Conservation (phyloP, 2,888 invertebrate genomes). For the Dendrolimus houi region DNA sequence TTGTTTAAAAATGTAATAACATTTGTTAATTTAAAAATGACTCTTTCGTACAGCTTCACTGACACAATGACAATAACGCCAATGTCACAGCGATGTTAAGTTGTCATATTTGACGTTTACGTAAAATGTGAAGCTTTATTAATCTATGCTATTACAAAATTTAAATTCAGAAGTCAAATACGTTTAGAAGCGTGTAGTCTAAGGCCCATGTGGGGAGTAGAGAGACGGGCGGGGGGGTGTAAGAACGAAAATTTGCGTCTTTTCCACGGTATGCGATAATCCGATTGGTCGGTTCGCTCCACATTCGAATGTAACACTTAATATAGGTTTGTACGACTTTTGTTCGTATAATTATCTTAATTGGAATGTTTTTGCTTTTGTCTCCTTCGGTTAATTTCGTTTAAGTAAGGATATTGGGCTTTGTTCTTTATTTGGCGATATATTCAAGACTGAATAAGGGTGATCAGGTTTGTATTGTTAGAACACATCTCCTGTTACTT, state of each 20-base stretch:
- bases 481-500: too few relatives aligned
- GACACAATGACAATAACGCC: too few relatives aligned
- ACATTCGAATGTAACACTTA: constrained; percentile 49
- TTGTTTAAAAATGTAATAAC: too few relatives aligned
- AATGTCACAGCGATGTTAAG: too few relatives aligned
- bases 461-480: too few relatives aligned
- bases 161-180: too few relatives aligned
- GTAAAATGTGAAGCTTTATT: too few relatives aligned
- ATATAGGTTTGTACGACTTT: neutral
- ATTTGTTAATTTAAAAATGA: too few relatives aligned
- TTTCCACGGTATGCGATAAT: constrained; percentile 74
- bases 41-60: too few relatives aligned
- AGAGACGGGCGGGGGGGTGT: constrained; percentile 48
- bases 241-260: constrained; percentile 73
- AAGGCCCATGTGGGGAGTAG: constrained; percentile 10
- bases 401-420: constrained; percentile 3
- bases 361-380: constrained; percentile 29
- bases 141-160: too few relatives aligned
- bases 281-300: constrained; percentile 68
- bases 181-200: neutral
- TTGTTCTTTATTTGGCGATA: neutral
- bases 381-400: constrained; percentile 2
- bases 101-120: too few relatives aligned
- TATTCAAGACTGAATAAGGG: too few relatives aligned
- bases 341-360: constrained; percentile 50